Base-by-base conservation (phyloP, 2,888 invertebrate species). In the Rhagium mordax region DNA sequence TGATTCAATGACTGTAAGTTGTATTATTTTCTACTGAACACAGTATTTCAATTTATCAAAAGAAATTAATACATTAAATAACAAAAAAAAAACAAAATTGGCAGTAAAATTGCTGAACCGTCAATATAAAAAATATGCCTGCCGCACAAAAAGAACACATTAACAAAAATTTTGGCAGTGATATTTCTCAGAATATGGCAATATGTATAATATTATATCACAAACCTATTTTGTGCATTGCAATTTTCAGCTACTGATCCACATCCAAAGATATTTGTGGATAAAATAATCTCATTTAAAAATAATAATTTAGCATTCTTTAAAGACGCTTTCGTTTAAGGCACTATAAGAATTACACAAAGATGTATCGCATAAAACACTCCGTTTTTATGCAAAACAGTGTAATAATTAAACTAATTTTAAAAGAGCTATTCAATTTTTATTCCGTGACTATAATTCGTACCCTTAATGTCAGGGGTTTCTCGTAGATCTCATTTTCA, bases 381-480 rank as follows among this genome's bases (percentile, higher is more conserved):
- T 20, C 57, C 8, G 3, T 51, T 51, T 71, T 60, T 24, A 47
- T 65, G 48, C 59, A 47, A 24, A 57, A 29, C 53, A 24, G 24
- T 13, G 65, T 53, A 47, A 60, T 68, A 68, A 70, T 67, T 66
- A 60, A 41, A 47, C 33, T 61, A 68, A 57, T 41, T 21, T 21
- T 16, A 41, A 57, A 29, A 41, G 15, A 57, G 47, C 57, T 53
- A 55, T 51, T 16, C 41, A 7, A 59, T 33, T 27, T 57, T 70
- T 75, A 78, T 66, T 81, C 81, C 4, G 76, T 76, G 47, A 82
- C 82, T 49, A 76, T 61, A 62, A 91, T 85, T 79, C 89, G 87
- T 72, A 91, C 86, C 83, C 88, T 87, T 78, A 91, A 86, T 60
- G 88, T 89, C 41, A 91, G 83, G 13, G 91, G 91, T 84, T 90